Conservation (phyloP, 2,888 invertebrate genomes). For the Psylliodes chrysocephalus region DNA sequence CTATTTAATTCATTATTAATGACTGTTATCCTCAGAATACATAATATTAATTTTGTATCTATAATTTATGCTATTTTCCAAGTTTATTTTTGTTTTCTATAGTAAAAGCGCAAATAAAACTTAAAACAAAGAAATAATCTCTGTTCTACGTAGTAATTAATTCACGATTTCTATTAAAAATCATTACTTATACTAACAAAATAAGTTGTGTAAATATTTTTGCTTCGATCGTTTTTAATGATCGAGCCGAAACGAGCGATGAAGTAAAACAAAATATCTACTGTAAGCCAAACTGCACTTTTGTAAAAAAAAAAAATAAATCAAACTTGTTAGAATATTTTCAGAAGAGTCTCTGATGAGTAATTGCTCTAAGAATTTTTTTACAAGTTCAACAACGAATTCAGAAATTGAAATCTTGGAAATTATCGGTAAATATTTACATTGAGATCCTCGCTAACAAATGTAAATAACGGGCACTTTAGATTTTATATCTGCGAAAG, state of each 20-base stretch:
- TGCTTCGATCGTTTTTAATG: constrained; percentile 31
- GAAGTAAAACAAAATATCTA: constrained; percentile 60
- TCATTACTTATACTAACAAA: too few relatives aligned
- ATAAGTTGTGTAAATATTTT: constrained; percentile 48
- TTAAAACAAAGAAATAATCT: too few relatives aligned
- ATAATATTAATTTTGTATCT: too few relatives aligned
- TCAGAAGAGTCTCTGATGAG: constrained; percentile 9
- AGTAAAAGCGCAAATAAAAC: too few relatives aligned
- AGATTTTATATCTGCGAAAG: not conserved
- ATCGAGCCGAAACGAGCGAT: constrained; percentile 56
- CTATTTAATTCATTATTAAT: too few relatives aligned
- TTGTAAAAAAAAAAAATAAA: constrained; percentile 11
- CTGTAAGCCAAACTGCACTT: constrained; percentile 52
- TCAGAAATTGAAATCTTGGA: not conserved
- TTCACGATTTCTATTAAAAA: too few relatives aligned
- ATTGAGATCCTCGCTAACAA: not conserved
- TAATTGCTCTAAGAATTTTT: constrained; percentile 6
- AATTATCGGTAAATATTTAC: not conserved
- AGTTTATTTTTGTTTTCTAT: too few relatives aligned
- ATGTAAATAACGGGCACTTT: not conserved
- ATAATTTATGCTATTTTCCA: too few relatives aligned
- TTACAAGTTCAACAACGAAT: too few relatives aligned
- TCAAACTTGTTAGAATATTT: constrained; percentile 1
- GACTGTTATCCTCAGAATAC: too few relatives aligned
- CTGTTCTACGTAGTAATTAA: too few relatives aligned